A percentile compares a stretch with the other conserved stretches of the same genome.
phyloP scores from a whole-genome alignment of 2,888 invertebrate species.

The Cheilosia scutellata region DNA sequence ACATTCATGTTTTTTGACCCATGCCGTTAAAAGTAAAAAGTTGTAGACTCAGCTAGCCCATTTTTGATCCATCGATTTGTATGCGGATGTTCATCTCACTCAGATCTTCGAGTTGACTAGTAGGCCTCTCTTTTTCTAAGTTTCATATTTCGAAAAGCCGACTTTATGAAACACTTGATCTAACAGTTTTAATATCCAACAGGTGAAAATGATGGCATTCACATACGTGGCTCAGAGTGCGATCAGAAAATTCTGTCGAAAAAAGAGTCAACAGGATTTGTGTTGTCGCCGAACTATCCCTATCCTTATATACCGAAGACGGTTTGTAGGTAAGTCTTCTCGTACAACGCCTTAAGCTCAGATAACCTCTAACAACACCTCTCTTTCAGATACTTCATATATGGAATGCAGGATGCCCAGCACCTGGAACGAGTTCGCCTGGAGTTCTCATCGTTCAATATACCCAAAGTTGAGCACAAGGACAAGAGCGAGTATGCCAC shows the following conservation, averaged over 20 bases:
- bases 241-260: conserved; percentile 98
- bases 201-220: conserved; percentile 96
- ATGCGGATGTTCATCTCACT: too few species aligned
- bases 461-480: conserved; percentile 89
- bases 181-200: neutral
- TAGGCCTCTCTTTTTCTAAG: too few species aligned
- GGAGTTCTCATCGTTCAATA: conserved; percentile 94
- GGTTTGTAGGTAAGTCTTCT: conserved; percentile 90
- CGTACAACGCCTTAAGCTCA: neutral
- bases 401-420: conserved; percentile 98
- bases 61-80: too few species aligned
- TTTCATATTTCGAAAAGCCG: neutral
- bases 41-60: too few species aligned
- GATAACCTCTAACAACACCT: neutral
- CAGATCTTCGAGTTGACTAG: too few species aligned
- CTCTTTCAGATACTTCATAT: conserved; percentile 93
- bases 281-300: conserved; percentile 98
- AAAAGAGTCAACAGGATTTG: conserved; percentile 95
- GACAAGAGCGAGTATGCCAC: conserved; percentile 91
- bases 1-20: too few species aligned
- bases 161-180: neutral
- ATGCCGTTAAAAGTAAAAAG: too few species aligned
- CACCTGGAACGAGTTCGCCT: conserved; percentile 97
- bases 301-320: conserved; percentile 97
- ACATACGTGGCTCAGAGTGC: conserved; percentile 98